Base-by-base conservation (phyloP, 2,888 invertebrate species). In the Synergus umbraculus region DNA sequence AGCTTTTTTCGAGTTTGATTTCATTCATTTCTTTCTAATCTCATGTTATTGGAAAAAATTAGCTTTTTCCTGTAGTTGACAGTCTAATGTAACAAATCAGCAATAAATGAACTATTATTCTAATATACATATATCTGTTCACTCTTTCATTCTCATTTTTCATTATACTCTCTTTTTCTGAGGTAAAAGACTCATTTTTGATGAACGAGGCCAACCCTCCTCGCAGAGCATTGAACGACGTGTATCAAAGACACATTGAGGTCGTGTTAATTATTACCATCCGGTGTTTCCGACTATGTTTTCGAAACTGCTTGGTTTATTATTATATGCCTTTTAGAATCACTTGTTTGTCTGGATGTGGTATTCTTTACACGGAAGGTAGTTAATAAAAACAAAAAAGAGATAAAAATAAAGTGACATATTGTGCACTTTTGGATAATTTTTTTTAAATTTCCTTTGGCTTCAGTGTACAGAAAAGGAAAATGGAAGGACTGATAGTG, bases 241-340 rank as follows among this genome's bases (percentile, higher is more conserved):
- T 69, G 12, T 66, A 49, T 37, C 15, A 9, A 29, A 49, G 18
- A 46, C 69, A 69, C 12, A 29, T 8, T 18, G 29, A 69, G 46
- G 1, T 29, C 10, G 49, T 44, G 8, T 9, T 29, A 49, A 37
- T 49, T 69, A 69, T 69, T 49, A 29, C 15, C 37, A 49, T 49
- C 29, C 69, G 13, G 4, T n/a, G 49, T 49, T 29, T 9, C 29
- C 15, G 8, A 13, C 46, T 46, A 22, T 69, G 13, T 54, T n/a
- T 54, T 73, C 9, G 15, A 49, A 69, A 54, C 49, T 37, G 49
- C 15, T 49, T n/a, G 49, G 29, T 73, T 54, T 73, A 37, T 37
- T n/a, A 46, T 44, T 67, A 46, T n/a, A 15, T 73, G 41, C 37
- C 66, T n/a, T 73, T 49, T 37, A 49, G n/a, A 54, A 73, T 29